These are phyloP conservation scores for Gavia stellata DNA, from an alignment of 2,113 vertebrate species.

Conservation along the genomic window DNA sequence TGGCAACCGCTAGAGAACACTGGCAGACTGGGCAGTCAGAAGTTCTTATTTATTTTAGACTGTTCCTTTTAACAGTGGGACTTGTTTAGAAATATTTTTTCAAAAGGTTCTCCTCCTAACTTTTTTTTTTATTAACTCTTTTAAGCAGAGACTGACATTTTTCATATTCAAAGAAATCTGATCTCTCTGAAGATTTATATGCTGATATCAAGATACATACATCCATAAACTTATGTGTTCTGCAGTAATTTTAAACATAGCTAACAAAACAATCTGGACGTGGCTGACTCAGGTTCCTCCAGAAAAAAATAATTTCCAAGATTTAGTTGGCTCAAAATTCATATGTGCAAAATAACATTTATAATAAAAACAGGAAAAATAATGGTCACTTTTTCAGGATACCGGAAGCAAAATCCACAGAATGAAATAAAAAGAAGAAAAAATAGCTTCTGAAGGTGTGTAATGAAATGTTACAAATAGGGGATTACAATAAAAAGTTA, in stretches of 20 bases:
- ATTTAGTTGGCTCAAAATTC: neutral
- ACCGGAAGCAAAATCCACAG: neutral
- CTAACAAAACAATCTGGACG: neutral
- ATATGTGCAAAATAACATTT: neutral
- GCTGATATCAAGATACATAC: neutral
- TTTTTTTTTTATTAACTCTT: neutral
- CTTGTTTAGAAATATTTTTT: neutral
- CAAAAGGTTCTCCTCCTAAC: neutral
- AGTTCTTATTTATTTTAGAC: neutral
- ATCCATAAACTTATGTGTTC: neutral
- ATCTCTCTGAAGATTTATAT: neutral
- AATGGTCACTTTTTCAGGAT: neutral
- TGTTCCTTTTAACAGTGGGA: neutral
- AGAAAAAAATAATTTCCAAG: neutral
- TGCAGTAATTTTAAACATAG: neutral
- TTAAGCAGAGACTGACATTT: neutral
- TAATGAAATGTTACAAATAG: constrained; percentile 19
- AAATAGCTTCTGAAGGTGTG: neutral
- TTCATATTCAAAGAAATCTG: neutral
- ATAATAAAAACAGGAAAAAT: neutral
- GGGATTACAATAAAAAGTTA: constrained; percentile 3
- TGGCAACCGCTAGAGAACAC: neutral
- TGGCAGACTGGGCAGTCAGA: neutral
- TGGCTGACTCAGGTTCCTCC: neutral
- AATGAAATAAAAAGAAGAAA: neutral